phyloP scores from a whole-genome alignment of 2,888 invertebrate genomes.

The Galerucella pusilla region DNA sequence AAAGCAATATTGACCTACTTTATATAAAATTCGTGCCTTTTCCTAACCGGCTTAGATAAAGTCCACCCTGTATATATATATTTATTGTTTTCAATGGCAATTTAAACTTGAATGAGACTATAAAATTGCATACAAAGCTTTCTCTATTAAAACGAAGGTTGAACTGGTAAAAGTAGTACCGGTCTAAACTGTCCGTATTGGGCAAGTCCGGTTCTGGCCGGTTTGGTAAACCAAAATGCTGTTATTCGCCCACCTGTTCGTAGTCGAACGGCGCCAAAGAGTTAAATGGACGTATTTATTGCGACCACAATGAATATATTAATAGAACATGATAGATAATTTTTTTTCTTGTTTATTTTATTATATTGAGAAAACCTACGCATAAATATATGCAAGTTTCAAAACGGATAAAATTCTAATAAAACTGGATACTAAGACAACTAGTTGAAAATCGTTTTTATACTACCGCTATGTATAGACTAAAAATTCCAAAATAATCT shows the following conservation, averaged over 20 bases:
- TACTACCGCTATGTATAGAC: no score
- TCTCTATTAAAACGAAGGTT: not conserved
- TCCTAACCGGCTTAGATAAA: no score
- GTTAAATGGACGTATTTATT: constrained; percentile 43
- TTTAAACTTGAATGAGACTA: no score
- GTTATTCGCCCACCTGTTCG: constrained; percentile 47
- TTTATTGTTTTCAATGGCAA: no score
- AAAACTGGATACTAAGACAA: no score
- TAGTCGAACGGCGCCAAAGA: constrained; percentile 45
- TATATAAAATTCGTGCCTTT: no score
- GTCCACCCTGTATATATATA: no score
- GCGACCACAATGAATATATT: constrained; percentile 47
- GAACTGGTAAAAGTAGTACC: not conserved
- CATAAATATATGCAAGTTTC: not conserved
- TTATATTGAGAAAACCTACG: constrained; percentile 43
- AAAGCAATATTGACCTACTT: no score
- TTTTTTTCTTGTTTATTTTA: constrained; percentile 31
- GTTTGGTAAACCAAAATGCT: constrained; percentile 37
- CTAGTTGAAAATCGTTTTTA: no score
- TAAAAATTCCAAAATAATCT: no score
- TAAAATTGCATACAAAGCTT: not conserved
- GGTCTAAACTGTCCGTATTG: not conserved
- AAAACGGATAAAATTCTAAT: no score
- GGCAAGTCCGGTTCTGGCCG: constrained; percentile 17
- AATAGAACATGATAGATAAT: constrained; percentile 35